A percentile compares a stretch with the other conserved stretches of the same genome.
These are phyloP conservation scores for Miichthys miiuy DNA, from an alignment of 2,797 vertebrate species.

Conservation along the genomic window DNA sequence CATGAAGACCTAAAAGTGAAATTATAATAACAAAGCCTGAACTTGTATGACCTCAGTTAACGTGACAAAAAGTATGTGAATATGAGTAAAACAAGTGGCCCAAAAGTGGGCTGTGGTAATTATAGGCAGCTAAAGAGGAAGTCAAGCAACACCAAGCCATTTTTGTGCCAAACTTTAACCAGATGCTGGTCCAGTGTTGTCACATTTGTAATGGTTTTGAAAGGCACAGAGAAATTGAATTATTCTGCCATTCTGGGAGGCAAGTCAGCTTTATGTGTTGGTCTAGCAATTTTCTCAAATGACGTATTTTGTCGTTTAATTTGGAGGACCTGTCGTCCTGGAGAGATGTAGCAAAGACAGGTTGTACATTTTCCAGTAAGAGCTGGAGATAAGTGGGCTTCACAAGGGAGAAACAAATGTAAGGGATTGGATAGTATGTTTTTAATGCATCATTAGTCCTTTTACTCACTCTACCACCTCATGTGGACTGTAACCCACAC, in stretches of 20 bases:
- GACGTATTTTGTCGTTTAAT: neutral
- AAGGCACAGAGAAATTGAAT: neutral
- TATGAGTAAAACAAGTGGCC: neutral
- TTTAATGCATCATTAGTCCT: slow-evolving; percentile 14
- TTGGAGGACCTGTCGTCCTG: neutral
- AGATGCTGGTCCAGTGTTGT: too few relatives aligned
- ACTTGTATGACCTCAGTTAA: neutral
- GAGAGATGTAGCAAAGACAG: neutral
- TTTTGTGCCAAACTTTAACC: neutral
- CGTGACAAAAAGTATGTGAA: neutral
- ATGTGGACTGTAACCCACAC: neutral
- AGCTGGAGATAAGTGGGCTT: neutral
- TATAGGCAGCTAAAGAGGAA: too few relatives aligned
- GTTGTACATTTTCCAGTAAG: neutral
- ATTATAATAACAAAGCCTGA: rapidly evolving
- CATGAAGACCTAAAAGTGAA: neutral
- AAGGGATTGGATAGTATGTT: neutral
- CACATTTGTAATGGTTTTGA: neutral
- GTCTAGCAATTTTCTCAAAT: neutral
- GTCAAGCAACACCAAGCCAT: too few relatives aligned
- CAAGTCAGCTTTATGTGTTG: neutral
- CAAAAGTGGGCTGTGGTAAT: neutral
- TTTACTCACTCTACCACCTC: neutral
- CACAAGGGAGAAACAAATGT: neutral
- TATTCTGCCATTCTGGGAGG: neutral